A percentile compares a stretch with the other conserved stretches of the same genome.
phyloP scores from a whole-genome alignment of 1,140 invertebrate species.

The Hormaphis cornu region DNA sequence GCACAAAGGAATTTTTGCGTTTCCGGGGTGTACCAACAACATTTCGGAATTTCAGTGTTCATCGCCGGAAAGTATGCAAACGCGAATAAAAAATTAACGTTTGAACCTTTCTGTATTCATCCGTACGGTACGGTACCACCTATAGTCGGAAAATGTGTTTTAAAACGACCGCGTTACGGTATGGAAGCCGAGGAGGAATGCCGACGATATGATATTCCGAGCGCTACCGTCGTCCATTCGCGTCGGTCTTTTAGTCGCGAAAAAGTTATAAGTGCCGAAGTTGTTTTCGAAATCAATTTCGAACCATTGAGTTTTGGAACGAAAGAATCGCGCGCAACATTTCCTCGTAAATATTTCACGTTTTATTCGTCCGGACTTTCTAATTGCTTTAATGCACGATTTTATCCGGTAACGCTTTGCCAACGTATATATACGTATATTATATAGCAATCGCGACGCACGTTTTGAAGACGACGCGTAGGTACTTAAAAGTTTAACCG shows the following conservation, averaged over 20 bases:
- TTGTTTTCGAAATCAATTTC: slow-evolving; percentile 8
- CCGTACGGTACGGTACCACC: too few relatives aligned
- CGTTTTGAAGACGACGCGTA: background rate
- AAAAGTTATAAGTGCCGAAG: too few relatives aligned
- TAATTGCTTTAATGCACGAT: background rate
- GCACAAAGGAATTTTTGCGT: background rate
- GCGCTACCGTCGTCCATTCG: too few relatives aligned
- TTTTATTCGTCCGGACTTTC: background rate
- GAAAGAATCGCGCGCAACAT: background rate
- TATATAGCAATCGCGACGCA: too few relatives aligned
- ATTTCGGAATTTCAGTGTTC: background rate
- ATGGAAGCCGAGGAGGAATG: too few relatives aligned
- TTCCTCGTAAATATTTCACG: background rate
- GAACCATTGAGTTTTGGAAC: background rate
- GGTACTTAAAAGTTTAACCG: slow-evolving; percentile 18
- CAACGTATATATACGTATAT: too few relatives aligned
- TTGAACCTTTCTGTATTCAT: too few relatives aligned
- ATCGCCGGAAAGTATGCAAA: background rate
- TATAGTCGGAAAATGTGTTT: background rate
- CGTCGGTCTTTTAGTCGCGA: too few relatives aligned
- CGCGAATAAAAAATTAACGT: background rate
- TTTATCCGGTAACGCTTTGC: background rate
- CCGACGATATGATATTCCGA: too few relatives aligned
- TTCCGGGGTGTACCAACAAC: too few relatives aligned
- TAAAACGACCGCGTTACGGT: background rate